Evolutionary conservation across 2,113 vertebrate genomes (phyloP).

Genomic region (Lophius piscatorius): DNA sequence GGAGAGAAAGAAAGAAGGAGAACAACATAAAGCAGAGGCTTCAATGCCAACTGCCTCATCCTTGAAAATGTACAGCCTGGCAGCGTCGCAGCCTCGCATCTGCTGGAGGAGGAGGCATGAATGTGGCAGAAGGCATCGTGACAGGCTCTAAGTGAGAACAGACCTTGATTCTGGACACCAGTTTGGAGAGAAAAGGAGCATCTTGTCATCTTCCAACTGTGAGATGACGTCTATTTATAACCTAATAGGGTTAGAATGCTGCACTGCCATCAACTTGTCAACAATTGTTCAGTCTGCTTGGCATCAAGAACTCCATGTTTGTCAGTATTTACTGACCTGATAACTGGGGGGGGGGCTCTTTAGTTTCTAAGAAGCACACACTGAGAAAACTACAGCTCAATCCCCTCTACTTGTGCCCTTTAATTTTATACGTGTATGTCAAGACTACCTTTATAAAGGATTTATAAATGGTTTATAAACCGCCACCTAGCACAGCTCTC

Average conservation of each 20-base stretch:
- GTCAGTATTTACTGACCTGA: neutral
- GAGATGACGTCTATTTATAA: conserved; percentile 38
- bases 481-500: too few relatives aligned
- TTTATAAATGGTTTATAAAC: too few relatives aligned
- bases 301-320: neutral
- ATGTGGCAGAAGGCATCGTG: conserved; percentile 45
- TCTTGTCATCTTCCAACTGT: conserved; percentile 36
- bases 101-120: conserved; percentile 41
- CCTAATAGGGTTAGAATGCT: neutral
- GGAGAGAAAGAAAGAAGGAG: neutral
- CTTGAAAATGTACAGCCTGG: conserved; percentile 45
- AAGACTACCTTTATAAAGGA: too few relatives aligned
- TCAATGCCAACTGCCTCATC: conserved; percentile 19
- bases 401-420: neutral
- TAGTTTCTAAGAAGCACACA: neutral
- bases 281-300: conserved; percentile 9
- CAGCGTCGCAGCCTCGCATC: conserved; percentile 30
- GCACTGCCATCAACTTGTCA: conserved; percentile 8
- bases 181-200: conserved; percentile 36
- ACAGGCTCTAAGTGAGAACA: conserved; percentile 57
- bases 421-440: too few relatives aligned
- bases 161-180: conserved; percentile 37
- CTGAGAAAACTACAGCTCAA: neutral
- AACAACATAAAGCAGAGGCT: conserved; percentile 30
- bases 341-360: neutral